Evolutionary conservation across 2,888 invertebrate species (phyloP).

Genomic region (Chloroclysta siterata): DNA sequence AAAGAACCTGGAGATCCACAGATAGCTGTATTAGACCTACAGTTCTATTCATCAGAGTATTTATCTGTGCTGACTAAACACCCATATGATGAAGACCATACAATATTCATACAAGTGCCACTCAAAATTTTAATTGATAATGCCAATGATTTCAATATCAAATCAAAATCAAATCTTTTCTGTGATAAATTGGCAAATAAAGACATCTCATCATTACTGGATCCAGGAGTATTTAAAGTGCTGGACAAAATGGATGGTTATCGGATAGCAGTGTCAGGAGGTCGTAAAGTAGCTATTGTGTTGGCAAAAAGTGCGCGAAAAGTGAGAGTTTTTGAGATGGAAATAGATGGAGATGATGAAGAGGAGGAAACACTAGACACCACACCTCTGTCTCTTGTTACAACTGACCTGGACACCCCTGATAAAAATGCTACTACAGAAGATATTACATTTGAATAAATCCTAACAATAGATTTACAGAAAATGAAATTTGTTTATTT

Average conservation of each 20-base stretch:
- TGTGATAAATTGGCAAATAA: slow-evolving; percentile 75
- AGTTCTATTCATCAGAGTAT: slow-evolving; percentile 90
- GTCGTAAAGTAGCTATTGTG: slow-evolving; percentile 92
- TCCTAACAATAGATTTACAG: background rate
- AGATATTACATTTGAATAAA: slow-evolving; percentile 49
- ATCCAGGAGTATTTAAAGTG: slow-evolving; percentile 82
- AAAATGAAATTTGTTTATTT: too few relatives aligned
- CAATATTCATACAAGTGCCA: slow-evolving; percentile 80
- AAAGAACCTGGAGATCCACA: slow-evolving; percentile 57
- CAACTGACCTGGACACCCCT: slow-evolving; percentile 59
- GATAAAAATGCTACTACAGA: slow-evolving; percentile 55
- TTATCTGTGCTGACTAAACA: slow-evolving; percentile 89
- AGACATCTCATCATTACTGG: slow-evolving; percentile 82
- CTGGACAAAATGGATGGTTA: slow-evolving; percentile 88
- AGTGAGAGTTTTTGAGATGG: slow-evolving; percentile 95
- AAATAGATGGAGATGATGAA: slow-evolving; percentile 96
- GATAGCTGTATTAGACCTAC: slow-evolving; percentile 87
- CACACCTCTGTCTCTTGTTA: slow-evolving; percentile 69
- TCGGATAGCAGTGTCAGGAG: slow-evolving; percentile 93
- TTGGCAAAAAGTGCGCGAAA: slow-evolving; percentile 91
- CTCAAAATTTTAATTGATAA: slow-evolving; percentile 76
- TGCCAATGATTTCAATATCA: slow-evolving; percentile 68
- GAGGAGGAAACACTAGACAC: slow-evolving; percentile 86
- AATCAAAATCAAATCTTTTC: slow-evolving; percentile 70
- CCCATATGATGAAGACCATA: slow-evolving; percentile 67